These are phyloP conservation scores for Epinotia demarniana DNA, from an alignment of 2,888 invertebrate species.

Conservation along the genomic window DNA sequence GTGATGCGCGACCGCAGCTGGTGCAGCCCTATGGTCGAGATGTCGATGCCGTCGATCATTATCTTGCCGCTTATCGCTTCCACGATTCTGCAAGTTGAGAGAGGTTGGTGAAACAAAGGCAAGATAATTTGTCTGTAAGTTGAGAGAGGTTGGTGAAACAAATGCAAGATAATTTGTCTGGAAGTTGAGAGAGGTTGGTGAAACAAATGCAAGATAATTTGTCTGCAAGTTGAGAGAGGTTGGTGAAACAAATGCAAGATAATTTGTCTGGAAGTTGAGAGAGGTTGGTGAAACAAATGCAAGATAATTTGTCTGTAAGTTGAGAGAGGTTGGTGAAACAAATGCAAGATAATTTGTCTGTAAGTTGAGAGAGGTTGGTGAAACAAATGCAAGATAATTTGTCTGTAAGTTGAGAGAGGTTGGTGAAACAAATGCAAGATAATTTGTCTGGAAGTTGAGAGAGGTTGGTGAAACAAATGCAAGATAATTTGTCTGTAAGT, in stretches of 20 bases:
- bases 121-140: too few species aligned
- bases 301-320: too few species aligned
- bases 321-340: not conserved
- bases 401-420: conserved; percentile 69
- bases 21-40: conserved; percentile 93
- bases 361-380: not conserved
- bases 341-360: too few species aligned
- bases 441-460: conserved; percentile 76
- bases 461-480: too few species aligned
- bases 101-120: too few species aligned
- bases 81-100: conserved; percentile 86
- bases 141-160: not conserved
- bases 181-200: not conserved
- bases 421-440: too few species aligned
- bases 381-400: too few species aligned
- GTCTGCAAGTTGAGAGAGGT: conserved; percentile 69
- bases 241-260: too few species aligned
- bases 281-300: too few species aligned
- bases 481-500: too few species aligned
- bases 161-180: too few species aligned
- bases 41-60: conserved; percentile 92
- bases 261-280: conserved; percentile 76
- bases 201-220: too few species aligned
- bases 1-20: conserved; percentile 92
- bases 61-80: conserved; percentile 93